These are phyloP conservation scores for Seira ritae DNA, from an alignment of 2,888 invertebrate species.

Conservation along the genomic window DNA sequence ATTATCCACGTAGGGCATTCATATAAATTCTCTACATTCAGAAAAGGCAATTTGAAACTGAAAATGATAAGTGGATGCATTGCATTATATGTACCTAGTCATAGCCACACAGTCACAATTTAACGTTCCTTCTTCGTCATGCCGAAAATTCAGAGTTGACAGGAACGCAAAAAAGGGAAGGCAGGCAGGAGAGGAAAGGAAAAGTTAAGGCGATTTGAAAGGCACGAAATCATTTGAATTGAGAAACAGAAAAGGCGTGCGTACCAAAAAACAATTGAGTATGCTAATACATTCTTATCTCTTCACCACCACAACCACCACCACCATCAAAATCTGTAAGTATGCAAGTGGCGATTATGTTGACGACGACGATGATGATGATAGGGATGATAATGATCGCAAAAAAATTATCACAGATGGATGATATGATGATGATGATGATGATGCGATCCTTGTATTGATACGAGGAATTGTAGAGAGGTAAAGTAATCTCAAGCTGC, in stretches of 20 bases:
- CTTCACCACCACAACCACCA: constrained; percentile 1
- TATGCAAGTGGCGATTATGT: not conserved
- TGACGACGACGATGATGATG: not conserved
- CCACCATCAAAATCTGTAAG: not conserved
- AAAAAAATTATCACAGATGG: not conserved
- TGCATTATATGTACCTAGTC: too few relatives aligned
- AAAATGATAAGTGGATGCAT: too few relatives aligned
- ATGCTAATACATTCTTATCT: constrained; percentile 45
- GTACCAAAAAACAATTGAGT: constrained; percentile 36
- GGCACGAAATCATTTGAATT: constrained; percentile 32
- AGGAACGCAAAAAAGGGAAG: constrained; percentile 2
- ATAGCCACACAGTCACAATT: too few relatives aligned
- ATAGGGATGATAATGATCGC: not conserved
- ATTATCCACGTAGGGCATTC: too few relatives aligned
- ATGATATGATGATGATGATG: not conserved
- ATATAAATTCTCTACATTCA: too few relatives aligned
- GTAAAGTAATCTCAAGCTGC: not conserved
- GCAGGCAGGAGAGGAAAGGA: not conserved
- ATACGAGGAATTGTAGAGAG: not conserved
- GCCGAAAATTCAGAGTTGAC: not conserved
- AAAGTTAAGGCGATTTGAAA: constrained; percentile 28
- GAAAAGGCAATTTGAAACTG: too few relatives aligned
- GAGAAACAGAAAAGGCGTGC: constrained; percentile 45
- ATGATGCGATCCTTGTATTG: constrained; percentile 1
- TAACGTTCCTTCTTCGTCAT: too few relatives aligned